Base-by-base conservation (phyloP, 2,113 vertebrate genomes). In the Colius striatus region DNA sequence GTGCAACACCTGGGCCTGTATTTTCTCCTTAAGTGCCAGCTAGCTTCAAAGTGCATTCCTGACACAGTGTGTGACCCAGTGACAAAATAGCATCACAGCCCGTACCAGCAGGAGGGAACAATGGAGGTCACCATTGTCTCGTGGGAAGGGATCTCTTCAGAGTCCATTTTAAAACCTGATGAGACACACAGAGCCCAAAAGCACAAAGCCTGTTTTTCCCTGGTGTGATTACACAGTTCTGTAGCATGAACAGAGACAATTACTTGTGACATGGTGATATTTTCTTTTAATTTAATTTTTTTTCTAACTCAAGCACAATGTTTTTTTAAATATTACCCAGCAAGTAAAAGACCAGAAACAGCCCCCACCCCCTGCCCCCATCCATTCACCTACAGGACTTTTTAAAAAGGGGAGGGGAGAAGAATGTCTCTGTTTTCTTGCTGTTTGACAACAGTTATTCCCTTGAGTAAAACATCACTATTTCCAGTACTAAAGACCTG, bases 111-210 rank as follows among this genome's bases (percentile, higher is more conserved):
- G 60, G 41, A 90, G 53, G 60, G 34, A 94, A 97, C 90, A 90
- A 93, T 68, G 96, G 85, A 95, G 94, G 92, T 93, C 94, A 88
- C 82, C 91, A 34, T 50, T 63, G 79, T 86, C 75, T 67, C 1
- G 0, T 9, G 5, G 75, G 87, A 88, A 74, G 43, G 79, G 77
- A 55, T 48, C 55, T 76, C 60, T 63, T 50, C 77, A 41, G 65
- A 48, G 75, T 19, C 84, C 74, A 70, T 83, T 91, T 85, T 20
- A 62, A 74, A 83, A 43, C 30, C 20, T 16, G 36, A 32, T 38
- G 16, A 45, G 45, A 54, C 0, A 0, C 0, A 2, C 9, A 54
- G 8, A 87, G 27, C 22, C 29, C 66, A 85, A 90, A 62, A 10
- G 4, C 67, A 80, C 19, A 75, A 16, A 48, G 32, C 21, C 41